Evolutionary conservation across 2,888 invertebrate genomes (phyloP), one percentile per base, ranked within the genome.

Genomic region (Chaetoderma sp.): DNA sequence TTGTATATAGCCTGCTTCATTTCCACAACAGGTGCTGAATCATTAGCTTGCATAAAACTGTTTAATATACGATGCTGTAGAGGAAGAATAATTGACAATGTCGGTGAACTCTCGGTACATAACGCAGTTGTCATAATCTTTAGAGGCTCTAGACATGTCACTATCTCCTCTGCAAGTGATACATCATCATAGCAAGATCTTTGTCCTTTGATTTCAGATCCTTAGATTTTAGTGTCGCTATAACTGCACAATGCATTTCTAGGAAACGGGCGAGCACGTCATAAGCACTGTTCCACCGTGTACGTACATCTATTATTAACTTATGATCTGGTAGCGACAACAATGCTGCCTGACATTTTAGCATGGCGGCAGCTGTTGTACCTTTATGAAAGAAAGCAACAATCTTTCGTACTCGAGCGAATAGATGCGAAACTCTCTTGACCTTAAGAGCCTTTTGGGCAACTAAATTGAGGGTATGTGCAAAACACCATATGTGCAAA

Each of bases 381-480:
- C 64, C 65, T 3, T 55, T 50, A 23, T 67, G 67, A 44, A 67
- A 70, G 52, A 45, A 65, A 4, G 44, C 36, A 2, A 67, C 67
- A 28, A 70, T 50, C 4, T 50, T 32, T 33, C 64, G 50, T 32
- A 69, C 62, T 52, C 39, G 44, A 5, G 44, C 61, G 13, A 67
- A 16, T 8, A 67, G 47, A 23, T 60, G 42, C 2, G 55, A 18
- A 21, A 67, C 60, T 45, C 18, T 4, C 28, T 36, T 49, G 16
- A 67, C 2, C 33, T 62, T 56, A 10, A 66, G 28, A 1, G 52
- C 42, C 30, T 50, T 54, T 13, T 18, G 8, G n/a, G 32, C 49
- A 8, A 57, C 70, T 4, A 67, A 55, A 25, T 70, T 67, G 23
- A 70, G 50, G 1, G 61, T 67, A 36, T 68, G 71, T 1, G 64